These are phyloP conservation scores for Antechinus stuartii DNA, from an alignment of 2,113 vertebrate species.

Conservation along the genomic window DNA sequence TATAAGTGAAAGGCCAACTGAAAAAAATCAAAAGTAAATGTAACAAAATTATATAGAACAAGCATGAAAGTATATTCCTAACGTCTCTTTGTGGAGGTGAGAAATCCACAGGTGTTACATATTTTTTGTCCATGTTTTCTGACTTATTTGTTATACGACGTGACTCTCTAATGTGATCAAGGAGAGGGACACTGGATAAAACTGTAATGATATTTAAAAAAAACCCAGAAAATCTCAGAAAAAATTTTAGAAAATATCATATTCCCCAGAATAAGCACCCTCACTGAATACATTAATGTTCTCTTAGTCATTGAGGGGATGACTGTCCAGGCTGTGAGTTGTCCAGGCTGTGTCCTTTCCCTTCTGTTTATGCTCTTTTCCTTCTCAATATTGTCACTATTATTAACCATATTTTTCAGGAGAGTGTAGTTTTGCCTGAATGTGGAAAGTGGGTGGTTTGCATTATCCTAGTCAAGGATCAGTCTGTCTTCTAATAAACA, in stretches of 20 bases:
- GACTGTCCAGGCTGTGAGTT: not conserved
- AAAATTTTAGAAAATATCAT: conserved; percentile 9
- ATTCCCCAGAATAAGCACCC: conserved; percentile 42
- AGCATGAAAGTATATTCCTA: not conserved
- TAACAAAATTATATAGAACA: not conserved
- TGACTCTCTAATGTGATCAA: not conserved
- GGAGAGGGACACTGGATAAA: not conserved
- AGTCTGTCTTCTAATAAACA: not conserved
- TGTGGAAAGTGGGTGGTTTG: conserved; percentile 38
- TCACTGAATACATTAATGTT: conserved; percentile 9
- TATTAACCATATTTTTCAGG: conserved; percentile 49
- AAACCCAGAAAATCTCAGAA: not conserved
- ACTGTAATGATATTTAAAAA: not conserved
- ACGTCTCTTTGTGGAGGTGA: not conserved
- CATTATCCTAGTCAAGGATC: not conserved
- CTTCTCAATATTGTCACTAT: not conserved
- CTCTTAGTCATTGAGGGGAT: conserved; percentile 43
- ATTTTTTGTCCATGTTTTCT: not conserved
- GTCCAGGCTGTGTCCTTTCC: conserved; percentile 34
- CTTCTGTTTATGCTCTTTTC: not conserved
- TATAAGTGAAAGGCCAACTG: not conserved
- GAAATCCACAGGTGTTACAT: not conserved
- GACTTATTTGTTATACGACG: not conserved
- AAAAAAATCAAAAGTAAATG: not conserved
- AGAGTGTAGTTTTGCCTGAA: conserved; percentile 3